Conservation (phyloP, 2,113 vertebrate genomes). For the Nematolebias whitei region DNA sequence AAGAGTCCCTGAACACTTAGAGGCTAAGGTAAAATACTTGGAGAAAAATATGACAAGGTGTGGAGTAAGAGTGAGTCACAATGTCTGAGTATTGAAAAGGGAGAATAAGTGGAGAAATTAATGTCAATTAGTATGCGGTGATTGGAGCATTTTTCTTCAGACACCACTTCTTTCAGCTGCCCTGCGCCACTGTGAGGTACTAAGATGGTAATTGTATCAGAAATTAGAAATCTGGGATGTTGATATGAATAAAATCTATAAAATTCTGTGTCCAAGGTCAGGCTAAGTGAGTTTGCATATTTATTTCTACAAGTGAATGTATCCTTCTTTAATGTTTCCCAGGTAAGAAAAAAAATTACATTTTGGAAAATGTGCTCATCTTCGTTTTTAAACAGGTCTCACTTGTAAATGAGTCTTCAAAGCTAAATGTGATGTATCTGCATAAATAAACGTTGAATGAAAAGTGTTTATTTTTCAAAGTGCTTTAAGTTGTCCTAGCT, state of each 20-base stretch:
- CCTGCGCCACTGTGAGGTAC: constrained; percentile 27
- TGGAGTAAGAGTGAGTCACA: not conserved
- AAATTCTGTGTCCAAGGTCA: not conserved
- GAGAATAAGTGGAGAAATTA: not conserved
- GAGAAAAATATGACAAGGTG: not conserved
- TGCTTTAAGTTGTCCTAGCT: not conserved
- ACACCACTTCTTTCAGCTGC: constrained; percentile 33
- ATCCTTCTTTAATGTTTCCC: not conserved
- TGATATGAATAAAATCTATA: constrained; percentile 15
- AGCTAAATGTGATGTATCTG: too few species aligned
- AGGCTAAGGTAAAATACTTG: not conserved
- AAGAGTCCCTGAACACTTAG: not conserved
- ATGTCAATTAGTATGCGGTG: constrained; percentile 41
- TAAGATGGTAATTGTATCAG: constrained; percentile 36
- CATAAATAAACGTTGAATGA: too few species aligned
- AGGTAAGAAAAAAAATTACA: not conserved
- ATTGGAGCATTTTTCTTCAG: constrained; percentile 20
- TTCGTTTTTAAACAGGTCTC: too few species aligned
- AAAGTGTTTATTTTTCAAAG: not conserved
- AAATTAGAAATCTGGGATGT: constrained; percentile 21
- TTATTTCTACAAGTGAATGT: not conserved
- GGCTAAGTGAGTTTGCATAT: constrained; percentile 16
- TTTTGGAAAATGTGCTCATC: not conserved
- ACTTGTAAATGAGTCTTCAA: too few species aligned
- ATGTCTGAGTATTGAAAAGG: not conserved